Conservation (phyloP, 2,113 vertebrate species). For the Neodon shergylaensis region DNA sequence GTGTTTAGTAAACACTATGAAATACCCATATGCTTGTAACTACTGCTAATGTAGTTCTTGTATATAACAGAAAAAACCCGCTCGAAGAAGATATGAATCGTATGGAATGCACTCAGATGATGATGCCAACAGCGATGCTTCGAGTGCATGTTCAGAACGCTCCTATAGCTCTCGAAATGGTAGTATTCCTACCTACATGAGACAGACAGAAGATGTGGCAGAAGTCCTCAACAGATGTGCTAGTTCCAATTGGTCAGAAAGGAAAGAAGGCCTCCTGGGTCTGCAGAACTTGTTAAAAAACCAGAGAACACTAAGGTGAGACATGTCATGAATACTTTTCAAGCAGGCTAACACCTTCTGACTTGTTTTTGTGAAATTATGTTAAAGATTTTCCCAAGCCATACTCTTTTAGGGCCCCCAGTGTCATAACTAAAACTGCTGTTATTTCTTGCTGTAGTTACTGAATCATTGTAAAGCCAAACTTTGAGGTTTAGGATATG, state of each 20-base stretch:
- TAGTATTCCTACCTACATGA: slow-evolving; percentile 96
- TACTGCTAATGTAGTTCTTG: slow-evolving; percentile 39
- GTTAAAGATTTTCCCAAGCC: not conserved
- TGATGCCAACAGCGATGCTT: slow-evolving; percentile 97
- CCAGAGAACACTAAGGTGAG: slow-evolving; percentile 95
- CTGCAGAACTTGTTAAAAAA: slow-evolving; percentile 95
- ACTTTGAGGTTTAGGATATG: not conserved
- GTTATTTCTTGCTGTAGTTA: not conserved
- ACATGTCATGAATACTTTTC: not conserved
- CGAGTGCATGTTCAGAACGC: slow-evolving; percentile 96
- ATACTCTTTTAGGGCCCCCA: not conserved
- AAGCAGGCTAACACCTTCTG: not conserved
- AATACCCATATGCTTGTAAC: slow-evolving; percentile 44
- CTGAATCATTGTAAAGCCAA: slow-evolving; percentile 35
- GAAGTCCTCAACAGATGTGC: slow-evolving; percentile 98
- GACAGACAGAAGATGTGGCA: slow-evolving; percentile 97
- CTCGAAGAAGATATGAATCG: slow-evolving; percentile 93
- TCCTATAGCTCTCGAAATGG: slow-evolving; percentile 97
- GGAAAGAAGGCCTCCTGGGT: slow-evolving; percentile 96
- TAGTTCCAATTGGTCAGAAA: slow-evolving; percentile 98
- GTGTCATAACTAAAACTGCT: not conserved
- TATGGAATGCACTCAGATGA: slow-evolving; percentile 97
- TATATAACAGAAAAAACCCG: slow-evolving; percentile 93
- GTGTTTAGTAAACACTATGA: slow-evolving; percentile 57
- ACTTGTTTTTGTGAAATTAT: not conserved